A percentile compares a stretch with the other conserved stretches of the same genome.
Conservation (phyloP, 2,113 vertebrate species). For the Tupaia tana region DNA sequence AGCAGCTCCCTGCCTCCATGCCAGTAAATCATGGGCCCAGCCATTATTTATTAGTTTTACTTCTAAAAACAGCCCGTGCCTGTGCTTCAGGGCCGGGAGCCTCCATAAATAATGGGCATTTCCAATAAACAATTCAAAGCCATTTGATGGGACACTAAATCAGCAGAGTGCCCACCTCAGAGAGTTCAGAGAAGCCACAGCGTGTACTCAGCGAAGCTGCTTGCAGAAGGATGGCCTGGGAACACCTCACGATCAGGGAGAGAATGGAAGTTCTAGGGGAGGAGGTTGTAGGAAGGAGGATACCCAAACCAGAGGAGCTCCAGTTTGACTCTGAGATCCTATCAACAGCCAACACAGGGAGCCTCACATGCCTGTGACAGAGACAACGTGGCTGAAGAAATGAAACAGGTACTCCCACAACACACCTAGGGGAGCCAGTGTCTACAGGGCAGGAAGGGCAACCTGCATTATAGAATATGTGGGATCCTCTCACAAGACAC, state of each 20-base stretch:
- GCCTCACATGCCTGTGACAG: neutral
- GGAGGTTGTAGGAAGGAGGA: rapidly evolving
- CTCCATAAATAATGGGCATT: constrained; percentile 76
- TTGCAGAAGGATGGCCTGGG: neutral
- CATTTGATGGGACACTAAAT: constrained; percentile 65
- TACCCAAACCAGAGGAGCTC: neutral
- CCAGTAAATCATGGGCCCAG: constrained; percentile 53
- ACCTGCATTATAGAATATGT: neutral
- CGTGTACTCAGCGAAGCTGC: neutral
- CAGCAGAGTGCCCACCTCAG: neutral
- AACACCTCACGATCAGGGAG: neutral
- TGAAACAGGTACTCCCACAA: neutral
- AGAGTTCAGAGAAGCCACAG: neutral
- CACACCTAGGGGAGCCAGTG: neutral
- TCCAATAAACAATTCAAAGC: constrained; percentile 75
- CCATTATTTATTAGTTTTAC: constrained; percentile 75
- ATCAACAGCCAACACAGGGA: neutral
- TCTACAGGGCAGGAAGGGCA: neutral
- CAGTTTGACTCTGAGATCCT: neutral
- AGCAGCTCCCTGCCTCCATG: constrained; percentile 7
- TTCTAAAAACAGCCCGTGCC: constrained; percentile 63
- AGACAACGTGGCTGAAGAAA: neutral
- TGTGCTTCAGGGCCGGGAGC: constrained; percentile 54
- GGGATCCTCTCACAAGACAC: neutral
- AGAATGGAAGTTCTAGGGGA: rapidly evolving